Base-by-base conservation (phyloP, 2,797 vertebrate species). In the Cetoscarus ocellatus region DNA sequence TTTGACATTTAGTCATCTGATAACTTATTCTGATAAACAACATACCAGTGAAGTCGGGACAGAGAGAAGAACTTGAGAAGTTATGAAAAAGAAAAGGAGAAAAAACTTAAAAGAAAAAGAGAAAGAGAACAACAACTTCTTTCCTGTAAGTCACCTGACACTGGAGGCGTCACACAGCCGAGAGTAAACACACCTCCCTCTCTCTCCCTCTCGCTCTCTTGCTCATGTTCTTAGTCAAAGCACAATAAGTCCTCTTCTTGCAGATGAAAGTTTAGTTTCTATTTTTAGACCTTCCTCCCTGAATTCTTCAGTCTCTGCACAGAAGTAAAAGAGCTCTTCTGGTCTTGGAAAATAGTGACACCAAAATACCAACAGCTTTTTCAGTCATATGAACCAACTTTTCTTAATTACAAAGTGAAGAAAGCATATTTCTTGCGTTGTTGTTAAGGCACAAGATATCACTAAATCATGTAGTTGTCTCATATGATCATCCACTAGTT, bases 91-190 rank as follows among this genome's bases (percentile, higher is more conserved):
- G 47, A 18, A 51, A 58, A 72, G 45, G 42, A 36, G 8, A 51
- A 59, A 52, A 34, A 63, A 38, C 74, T 44, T 18, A 62, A 59
- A 70, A 50, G 58, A 77, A 73, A 76, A 39, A 73, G 55, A 75
- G 65, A 70, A 48, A 75, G 67, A 73, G 77, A 89, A 79, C 78
- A 88, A 83, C 77, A 82, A 80, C 75, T 70, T 82, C 76, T 88
- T 92, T 91, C 88, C 89, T 91, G 86, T 85, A 88, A 91, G 85
- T 91, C 91, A 92, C 85, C 85, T 91, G 91, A 91, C 86, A 71
- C 75, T 85, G 84, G 71, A 84, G 88, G 90, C 81, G 86, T 88
- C 77, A 77, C 80, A 78, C 61, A 68, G 67, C 71, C 78, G 66
- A 62, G 79, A 91, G 84, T 80, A 83, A 91, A 91, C 86, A 88